These are phyloP conservation scores for Eleginops maclovinus DNA, from an alignment of 2,113 vertebrate genomes.

Conservation along the genomic window DNA sequence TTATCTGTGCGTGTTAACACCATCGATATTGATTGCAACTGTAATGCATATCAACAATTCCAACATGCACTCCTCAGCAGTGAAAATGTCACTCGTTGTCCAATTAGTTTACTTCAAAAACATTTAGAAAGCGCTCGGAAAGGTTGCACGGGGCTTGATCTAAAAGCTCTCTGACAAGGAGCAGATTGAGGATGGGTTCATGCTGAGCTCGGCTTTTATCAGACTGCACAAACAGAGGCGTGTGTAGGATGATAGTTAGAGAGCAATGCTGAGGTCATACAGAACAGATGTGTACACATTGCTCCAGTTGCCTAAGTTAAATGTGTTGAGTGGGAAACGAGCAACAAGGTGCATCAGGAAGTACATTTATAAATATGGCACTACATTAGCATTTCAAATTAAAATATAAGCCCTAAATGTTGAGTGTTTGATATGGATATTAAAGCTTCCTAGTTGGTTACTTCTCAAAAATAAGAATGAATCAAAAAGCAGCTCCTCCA, in stretches of 20 bases:
- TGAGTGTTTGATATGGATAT: too few relatives aligned
- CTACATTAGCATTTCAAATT: background rate
- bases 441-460: too few relatives aligned
- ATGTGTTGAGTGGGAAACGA: background rate
- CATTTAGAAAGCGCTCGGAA: conserved; percentile 24
- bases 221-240: background rate
- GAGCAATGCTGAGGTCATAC: background rate
- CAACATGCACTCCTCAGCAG: conserved; percentile 7
- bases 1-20: conserved; percentile 16
- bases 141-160: conserved; percentile 50
- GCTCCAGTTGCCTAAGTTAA: background rate
- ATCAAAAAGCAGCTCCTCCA: too few relatives aligned
- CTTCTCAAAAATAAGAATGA: too few relatives aligned
- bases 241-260: conserved; percentile 5
- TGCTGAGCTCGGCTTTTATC: conserved; percentile 44
- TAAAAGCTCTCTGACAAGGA: conserved; percentile 52
- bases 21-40: conserved; percentile 6
- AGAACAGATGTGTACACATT: conserved; percentile 19
- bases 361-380: background rate
- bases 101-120: conserved; percentile 54
- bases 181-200: conserved; percentile 51
- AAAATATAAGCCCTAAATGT: too few relatives aligned
- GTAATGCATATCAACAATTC: conserved; percentile 35
- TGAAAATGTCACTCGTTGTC: conserved; percentile 42
- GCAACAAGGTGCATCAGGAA: background rate